These are phyloP conservation scores for Hestina assimilis DNA, from an alignment of 1,140 invertebrate genomes.

Conservation along the genomic window DNA sequence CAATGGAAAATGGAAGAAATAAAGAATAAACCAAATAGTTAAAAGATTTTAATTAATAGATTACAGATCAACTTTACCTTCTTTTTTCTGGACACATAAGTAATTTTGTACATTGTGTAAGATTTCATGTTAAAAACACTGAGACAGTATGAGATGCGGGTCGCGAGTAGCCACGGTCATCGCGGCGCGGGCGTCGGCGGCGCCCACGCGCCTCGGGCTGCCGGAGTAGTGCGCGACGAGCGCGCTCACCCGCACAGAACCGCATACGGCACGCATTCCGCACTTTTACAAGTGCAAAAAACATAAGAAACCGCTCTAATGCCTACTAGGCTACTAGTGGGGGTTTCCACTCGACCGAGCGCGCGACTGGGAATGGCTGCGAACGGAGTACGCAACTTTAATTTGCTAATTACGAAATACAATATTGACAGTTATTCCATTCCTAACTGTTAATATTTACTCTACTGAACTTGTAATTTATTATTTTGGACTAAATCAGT, in stretches of 20 bases:
- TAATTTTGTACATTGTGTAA: slow-evolving; percentile 71
- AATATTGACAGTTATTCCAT: slow-evolving; percentile 33
- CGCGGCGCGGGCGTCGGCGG: slow-evolving; percentile 17
- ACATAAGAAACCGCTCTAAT: slow-evolving; percentile 31
- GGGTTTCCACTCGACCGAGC: slow-evolving; percentile 42
- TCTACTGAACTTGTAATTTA: no score
- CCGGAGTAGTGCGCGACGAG: slow-evolving; percentile 18
- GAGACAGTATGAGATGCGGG: neutral
- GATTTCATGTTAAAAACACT: slow-evolving; percentile 51
- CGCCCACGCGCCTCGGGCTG: slow-evolving; percentile 27
- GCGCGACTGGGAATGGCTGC: slow-evolving; percentile 12
- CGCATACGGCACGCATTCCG: slow-evolving; percentile 47
- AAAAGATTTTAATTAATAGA: neutral
- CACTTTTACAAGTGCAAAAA: slow-evolving; percentile 67
- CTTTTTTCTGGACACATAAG: slow-evolving; percentile 63
- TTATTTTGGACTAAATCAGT: no score
- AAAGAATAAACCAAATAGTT: neutral
- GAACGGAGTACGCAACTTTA: slow-evolving; percentile 24
- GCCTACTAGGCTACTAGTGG: slow-evolving; percentile 25
- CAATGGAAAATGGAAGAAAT: neutral
- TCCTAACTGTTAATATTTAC: neutral
- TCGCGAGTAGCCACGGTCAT: slow-evolving; percentile 13
- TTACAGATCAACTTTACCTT: slow-evolving; percentile 39
- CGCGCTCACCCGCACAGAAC: slow-evolving; percentile 51
- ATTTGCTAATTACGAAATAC: slow-evolving; percentile 31